These are phyloP conservation scores for Typhlichthys eigenmanni DNA, from an alignment of 2,797 vertebrate species.

Conservation along the genomic window DNA sequence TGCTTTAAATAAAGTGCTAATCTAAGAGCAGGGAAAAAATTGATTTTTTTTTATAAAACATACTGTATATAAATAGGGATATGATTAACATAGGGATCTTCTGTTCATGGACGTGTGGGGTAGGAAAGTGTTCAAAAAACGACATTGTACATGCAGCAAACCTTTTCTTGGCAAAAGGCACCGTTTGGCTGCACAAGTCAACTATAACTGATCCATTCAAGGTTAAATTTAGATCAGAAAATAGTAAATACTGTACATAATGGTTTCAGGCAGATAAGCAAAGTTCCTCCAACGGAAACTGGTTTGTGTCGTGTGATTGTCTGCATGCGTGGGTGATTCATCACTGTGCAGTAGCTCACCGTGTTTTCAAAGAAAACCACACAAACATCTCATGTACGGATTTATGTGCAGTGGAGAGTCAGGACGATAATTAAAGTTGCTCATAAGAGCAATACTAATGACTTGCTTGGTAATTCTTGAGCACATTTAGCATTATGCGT, in stretches of 20 bases:
- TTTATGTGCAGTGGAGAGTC: constrained; percentile 23
- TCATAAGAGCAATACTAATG: neutral
- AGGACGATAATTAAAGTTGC: neutral
- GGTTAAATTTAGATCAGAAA: neutral
- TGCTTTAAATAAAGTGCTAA: no score
- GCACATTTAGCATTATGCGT: no score
- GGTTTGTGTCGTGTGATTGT: constrained; percentile 13
- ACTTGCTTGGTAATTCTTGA: neutral
- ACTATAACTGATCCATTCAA: no score
- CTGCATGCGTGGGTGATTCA: constrained; percentile 38
- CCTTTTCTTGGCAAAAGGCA: no score
- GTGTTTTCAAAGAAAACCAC: constrained; percentile 22
- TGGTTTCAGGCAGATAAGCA: constrained; percentile 8
- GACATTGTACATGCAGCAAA: no score
- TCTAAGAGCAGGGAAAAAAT: no score
- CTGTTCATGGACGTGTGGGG: no score
- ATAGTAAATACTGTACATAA: neutral
- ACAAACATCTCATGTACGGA: constrained; percentile 6
- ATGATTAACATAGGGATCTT: no score
- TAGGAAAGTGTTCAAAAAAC: no score
- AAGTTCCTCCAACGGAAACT: constrained; percentile 10
- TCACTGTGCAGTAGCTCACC: constrained; percentile 2
- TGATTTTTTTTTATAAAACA: no score
- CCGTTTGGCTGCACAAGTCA: no score
- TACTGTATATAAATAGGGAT: no score